phyloP scores from a whole-genome alignment of 2,113 vertebrate species.

The Pangasianodon gigas region DNA sequence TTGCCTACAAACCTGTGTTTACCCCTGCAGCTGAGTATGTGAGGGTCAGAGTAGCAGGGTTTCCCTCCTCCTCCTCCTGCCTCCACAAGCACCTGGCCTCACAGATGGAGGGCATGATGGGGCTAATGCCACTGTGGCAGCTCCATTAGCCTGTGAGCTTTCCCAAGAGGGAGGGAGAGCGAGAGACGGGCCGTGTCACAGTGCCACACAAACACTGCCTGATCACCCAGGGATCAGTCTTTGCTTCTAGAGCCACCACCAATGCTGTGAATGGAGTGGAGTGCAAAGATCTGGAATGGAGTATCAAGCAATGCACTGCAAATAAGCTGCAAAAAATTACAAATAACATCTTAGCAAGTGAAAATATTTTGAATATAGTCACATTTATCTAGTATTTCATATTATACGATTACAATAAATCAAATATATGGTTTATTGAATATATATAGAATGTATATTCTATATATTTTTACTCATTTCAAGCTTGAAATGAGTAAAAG shows the following conservation, averaged over 20 bases:
- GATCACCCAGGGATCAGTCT: neutral
- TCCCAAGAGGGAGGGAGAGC: conserved; percentile 20
- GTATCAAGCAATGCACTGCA: neutral
- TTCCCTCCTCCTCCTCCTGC: conserved; percentile 23
- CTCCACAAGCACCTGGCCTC: conserved; percentile 61
- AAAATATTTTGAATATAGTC: neutral
- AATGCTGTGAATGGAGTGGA: too few relatives aligned
- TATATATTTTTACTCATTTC: neutral
- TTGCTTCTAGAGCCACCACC: too few relatives aligned
- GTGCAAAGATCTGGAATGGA: neutral
- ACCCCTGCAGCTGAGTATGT: neutral
- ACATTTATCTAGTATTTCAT: neutral
- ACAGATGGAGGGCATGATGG: conserved; percentile 68
- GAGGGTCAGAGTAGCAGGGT: conserved; percentile 30
- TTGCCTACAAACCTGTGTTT: conserved; percentile 11
- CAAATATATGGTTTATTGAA: neutral
- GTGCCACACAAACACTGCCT: neutral
- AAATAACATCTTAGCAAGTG: neutral
- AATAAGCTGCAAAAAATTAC: neutral
- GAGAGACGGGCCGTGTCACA: neutral
- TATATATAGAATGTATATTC: neutral
- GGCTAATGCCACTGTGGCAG: conserved; percentile 65
- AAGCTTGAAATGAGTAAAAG: neutral
- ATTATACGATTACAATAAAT: neutral
- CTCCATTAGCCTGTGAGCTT: conserved; percentile 62